A percentile compares a stretch with the other conserved stretches of the same genome.
Evolutionary conservation across 2,797 vertebrate genomes (phyloP).

Genomic region (Chrysocyon brachyurus): DNA sequence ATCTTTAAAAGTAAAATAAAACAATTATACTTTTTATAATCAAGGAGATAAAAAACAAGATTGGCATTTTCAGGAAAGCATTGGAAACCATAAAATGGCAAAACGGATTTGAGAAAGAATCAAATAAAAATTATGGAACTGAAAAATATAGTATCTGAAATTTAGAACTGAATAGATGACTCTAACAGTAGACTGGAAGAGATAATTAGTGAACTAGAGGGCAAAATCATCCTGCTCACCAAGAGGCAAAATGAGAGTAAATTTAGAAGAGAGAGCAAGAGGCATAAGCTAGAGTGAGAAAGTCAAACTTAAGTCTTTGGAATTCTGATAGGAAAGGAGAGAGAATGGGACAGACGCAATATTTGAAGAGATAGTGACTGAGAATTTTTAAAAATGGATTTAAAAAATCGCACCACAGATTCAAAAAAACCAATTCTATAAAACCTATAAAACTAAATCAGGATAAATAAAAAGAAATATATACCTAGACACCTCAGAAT

Average conservation of each 20-base stretch:
- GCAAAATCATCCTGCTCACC: background rate
- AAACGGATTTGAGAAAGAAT: conserved; percentile 2
- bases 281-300: background rate
- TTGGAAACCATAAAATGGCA: conserved; percentile 39
- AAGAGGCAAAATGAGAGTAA: conserved; percentile 3
- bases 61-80: background rate
- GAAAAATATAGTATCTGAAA: background rate
- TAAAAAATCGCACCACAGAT: background rate
- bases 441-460: conserved; percentile 9
- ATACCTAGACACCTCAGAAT: background rate
- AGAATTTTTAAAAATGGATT: conserved; percentile 26
- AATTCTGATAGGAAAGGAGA: background rate
- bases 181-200: background rate
- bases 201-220: conserved; percentile 3
- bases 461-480: background rate
- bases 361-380: background rate
- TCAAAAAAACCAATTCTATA: background rate
- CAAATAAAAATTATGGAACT: conserved; percentile 7
- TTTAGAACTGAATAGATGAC: conserved; percentile 33
- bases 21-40: background rate
- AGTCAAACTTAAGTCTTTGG: background rate
- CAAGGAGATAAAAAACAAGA: background rate
- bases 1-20: conserved; percentile 46
- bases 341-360: background rate
- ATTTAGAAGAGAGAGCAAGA: conserved; percentile 24